These are phyloP conservation scores for Condylura cristata DNA, from an alignment of 2,113 vertebrate species.

Conservation along the genomic window DNA sequence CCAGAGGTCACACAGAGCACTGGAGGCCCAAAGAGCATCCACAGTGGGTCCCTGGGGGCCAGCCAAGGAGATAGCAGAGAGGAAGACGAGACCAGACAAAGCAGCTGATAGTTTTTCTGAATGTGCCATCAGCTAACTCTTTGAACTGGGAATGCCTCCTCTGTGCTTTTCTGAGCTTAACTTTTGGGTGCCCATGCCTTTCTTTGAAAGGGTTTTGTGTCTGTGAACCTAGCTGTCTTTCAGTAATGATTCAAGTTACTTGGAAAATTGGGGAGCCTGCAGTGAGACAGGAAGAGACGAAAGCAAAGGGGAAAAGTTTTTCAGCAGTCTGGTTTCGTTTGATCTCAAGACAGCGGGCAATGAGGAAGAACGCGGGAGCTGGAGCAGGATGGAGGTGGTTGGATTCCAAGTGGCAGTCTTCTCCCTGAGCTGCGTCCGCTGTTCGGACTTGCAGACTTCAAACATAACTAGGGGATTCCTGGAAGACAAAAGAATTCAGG, in stretches of 20 bases:
- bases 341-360: slow-evolving; percentile 67
- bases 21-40: neutral
- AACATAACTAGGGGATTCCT: slow-evolving; percentile 77
- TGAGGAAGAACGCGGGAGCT: neutral
- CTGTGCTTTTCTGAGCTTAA: slow-evolving; percentile 21
- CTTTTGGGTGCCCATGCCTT: slow-evolving; percentile 20
- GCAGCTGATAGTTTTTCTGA: neutral
- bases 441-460: slow-evolving; percentile 80
- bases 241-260: slow-evolving; percentile 64
- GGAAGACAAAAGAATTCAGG: slow-evolving; percentile 78
- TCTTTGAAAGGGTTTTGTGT: slow-evolving; percentile 68
- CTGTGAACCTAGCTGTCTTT: slow-evolving; percentile 71
- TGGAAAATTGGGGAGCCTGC: slow-evolving; percentile 60
- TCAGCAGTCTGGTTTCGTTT: slow-evolving; percentile 54
- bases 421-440: slow-evolving; percentile 54
- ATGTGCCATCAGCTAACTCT: neutral
- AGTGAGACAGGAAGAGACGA: slow-evolving; percentile 64
- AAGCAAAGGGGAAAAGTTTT: neutral
- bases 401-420: slow-evolving; percentile 53
- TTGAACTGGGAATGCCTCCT: neutral
- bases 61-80: neutral
- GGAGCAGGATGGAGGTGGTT: slow-evolving; percentile 28
- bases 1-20: neutral
- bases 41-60: neutral
- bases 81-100: neutral